Base-by-base conservation (phyloP, 2,797 vertebrate species). In the Taeniopygia guttata region DNA sequence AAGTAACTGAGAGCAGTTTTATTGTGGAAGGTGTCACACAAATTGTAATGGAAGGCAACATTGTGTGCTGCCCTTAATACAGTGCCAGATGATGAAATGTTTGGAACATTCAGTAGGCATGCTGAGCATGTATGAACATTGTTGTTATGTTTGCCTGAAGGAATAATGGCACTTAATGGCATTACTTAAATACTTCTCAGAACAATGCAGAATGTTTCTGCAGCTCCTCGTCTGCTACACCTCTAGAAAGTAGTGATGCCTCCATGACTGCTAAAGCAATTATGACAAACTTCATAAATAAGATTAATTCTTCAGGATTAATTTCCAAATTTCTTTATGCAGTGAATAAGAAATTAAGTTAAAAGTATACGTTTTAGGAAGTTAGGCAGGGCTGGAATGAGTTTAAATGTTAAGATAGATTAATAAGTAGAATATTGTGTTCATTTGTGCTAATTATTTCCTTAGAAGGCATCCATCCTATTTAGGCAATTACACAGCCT, bases 361-460 rank as follows among this genome's bases (percentile, higher is more conserved):
- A 84, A 92, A 73, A 90, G 42, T 69, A 81, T 81, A 73, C 67
- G n/a, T 59, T 92, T 95, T 92, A 83, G 78, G 86, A 94, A 92
- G 90, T 90, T 86, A 84, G 56, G 23, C 49, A 89, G 86, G 51
- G 62, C 68, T 94, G 87, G 68, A 87, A 94, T 96, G 46, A 94
- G 73, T 94, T 88, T 96, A 95, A 92, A 85, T 62, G 77, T 89
- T 96, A 94, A 93, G n/a, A 32, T 54, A 49, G 54, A 94, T 96
- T 96, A 84, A 96, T 93, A 93, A 86, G 79, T 51, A 90, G 77
- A 95, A 93, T 95, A 62, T 58, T 73, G 52, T 91, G 62, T 90
- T 91, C 56, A 89, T 85, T 63, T 56, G 76, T 95, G 79, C 66
- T 90, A 94, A 96, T 88, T 92, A 80, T 95, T 96, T 96, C 93